Evolutionary conservation across 2,797 vertebrate genomes (phyloP).

Genomic region (Sebastolobus alascanus): DNA sequence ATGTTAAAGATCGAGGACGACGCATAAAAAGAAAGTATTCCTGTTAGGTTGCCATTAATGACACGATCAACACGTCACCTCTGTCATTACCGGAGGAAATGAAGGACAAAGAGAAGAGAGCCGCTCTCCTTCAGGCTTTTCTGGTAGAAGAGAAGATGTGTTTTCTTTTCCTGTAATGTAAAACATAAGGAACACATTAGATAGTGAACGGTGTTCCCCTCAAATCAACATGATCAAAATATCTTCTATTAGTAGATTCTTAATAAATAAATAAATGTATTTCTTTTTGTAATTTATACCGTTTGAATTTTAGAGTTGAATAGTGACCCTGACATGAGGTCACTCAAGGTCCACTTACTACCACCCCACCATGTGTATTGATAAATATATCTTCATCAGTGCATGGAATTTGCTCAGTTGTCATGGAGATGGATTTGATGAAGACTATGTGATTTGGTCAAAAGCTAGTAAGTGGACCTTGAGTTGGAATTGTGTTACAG

Average conservation of each 20-base stretch:
- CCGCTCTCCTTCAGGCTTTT: constrained; percentile 36
- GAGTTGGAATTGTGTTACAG: background rate
- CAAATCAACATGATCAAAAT: constrained; percentile 17
- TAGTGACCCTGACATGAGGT: background rate
- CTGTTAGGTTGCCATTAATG: too few relatives aligned
- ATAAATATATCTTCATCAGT: constrained; percentile 1
- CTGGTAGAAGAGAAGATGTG: constrained; percentile 54
- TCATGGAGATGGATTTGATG: background rate
- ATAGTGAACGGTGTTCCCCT: constrained; percentile 33
- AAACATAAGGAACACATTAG: constrained; percentile 64
- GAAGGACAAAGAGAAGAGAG: constrained; percentile 9
- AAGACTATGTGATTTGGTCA: background rate
- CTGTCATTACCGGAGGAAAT: constrained; percentile 47
- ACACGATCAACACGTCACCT: constrained; percentile 28
- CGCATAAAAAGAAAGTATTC: constrained; percentile 24
- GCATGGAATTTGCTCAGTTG: background rate
- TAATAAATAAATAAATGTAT: too few relatives aligned
- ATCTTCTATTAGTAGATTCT: constrained; percentile 12
- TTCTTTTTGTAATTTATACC: background rate
- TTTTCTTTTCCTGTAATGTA: constrained; percentile 57
- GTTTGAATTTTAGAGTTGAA: background rate
- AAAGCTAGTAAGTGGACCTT: background rate
- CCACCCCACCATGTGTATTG: too few relatives aligned
- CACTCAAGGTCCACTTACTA: background rate
- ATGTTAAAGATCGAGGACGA: background rate